A percentile compares a stretch with the other conserved stretches of the same genome.
These are phyloP conservation scores for Holcopasites calliopsidis DNA, from an alignment of 1,140 invertebrate genomes.

Conservation along the genomic window DNA sequence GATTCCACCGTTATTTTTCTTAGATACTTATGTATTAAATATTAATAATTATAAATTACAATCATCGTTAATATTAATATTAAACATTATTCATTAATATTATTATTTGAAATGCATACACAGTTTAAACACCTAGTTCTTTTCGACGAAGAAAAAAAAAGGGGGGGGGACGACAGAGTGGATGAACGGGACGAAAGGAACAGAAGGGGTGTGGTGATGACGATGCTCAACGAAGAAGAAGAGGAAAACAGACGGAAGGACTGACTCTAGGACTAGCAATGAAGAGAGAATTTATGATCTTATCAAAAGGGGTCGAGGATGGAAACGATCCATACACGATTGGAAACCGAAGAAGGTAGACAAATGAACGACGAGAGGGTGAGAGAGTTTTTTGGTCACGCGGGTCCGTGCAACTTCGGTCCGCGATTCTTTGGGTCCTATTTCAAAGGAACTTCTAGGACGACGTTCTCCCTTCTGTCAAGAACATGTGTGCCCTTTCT, in stretches of 20 bases:
- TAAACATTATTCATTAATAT: slow-evolving; percentile 71
- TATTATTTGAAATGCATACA: slow-evolving; percentile 77
- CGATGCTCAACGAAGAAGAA: too few species aligned
- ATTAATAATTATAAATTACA: slow-evolving; percentile 78
- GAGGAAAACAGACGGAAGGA: slow-evolving; percentile 11
- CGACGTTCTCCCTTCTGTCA: slow-evolving; percentile 43
- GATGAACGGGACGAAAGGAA: slow-evolving; percentile 5
- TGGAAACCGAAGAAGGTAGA: background rate
- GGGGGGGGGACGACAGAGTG: slow-evolving; percentile 35
- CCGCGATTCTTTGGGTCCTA: slow-evolving; percentile 65
- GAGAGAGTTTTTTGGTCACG: slow-evolving; percentile 53
- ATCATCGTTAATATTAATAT: slow-evolving; percentile 74
- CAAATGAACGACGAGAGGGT: slow-evolving; percentile 4
- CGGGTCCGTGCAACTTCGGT: slow-evolving; percentile 45
- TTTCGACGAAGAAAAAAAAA: slow-evolving; percentile 67
- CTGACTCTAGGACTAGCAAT: background rate
- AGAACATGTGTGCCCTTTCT: slow-evolving; percentile 47
- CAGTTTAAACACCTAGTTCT: slow-evolving; percentile 71
- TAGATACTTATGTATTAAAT: slow-evolving; percentile 76
- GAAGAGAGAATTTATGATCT: slow-evolving; percentile 37
- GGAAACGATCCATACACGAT: slow-evolving; percentile 6
- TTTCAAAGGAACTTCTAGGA: slow-evolving; percentile 62
- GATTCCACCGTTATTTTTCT: slow-evolving; percentile 60
- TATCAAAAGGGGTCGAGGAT: slow-evolving; percentile 24
- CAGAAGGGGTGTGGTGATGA: too few species aligned